These are phyloP conservation scores for Galleria mellonella DNA, from an alignment of 1,140 invertebrate genomes.

Conservation along the genomic window DNA sequence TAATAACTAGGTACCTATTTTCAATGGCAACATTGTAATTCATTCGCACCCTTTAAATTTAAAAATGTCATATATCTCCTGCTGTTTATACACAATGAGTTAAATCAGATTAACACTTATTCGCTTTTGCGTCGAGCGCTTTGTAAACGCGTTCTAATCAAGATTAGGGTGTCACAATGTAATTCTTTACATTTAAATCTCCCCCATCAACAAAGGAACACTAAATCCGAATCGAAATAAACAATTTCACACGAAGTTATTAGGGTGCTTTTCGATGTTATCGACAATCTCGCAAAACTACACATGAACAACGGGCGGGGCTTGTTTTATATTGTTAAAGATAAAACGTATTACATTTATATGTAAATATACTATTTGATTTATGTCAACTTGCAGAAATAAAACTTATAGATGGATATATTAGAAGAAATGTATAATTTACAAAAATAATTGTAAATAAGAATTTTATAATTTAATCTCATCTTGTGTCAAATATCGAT, in stretches of 20 bases:
- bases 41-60: conserved; percentile 19
- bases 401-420: too few relatives aligned
- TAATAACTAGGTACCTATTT: conserved; percentile 4
- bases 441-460: not conserved
- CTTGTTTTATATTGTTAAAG: conserved; percentile 3
- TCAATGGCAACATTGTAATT: conserved; percentile 1
- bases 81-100: conserved; percentile 54
- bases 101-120: conserved; percentile 70
- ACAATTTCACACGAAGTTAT: conserved; percentile 38
- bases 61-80: conserved; percentile 31
- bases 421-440: too few relatives aligned
- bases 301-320: conserved; percentile 4
- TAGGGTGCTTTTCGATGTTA: conserved; percentile 23
- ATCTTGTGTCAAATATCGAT: too few relatives aligned
- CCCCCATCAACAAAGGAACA: conserved; percentile 37
- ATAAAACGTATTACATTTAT: not conserved
- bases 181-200: conserved; percentile 56
- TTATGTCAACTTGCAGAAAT: not conserved
- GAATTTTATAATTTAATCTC: too few relatives aligned
- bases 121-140: conserved; percentile 37
- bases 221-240: conserved; percentile 36
- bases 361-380: not conserved
- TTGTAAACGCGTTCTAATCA: conserved; percentile 55
- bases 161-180: conserved; percentile 59
- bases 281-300: conserved; percentile 13